Percentiles rank a stretch among this genome's conserved stretches.
phyloP scores from a whole-genome alignment of 2,888 invertebrate species.

The Fissipunctia ypsillon region DNA sequence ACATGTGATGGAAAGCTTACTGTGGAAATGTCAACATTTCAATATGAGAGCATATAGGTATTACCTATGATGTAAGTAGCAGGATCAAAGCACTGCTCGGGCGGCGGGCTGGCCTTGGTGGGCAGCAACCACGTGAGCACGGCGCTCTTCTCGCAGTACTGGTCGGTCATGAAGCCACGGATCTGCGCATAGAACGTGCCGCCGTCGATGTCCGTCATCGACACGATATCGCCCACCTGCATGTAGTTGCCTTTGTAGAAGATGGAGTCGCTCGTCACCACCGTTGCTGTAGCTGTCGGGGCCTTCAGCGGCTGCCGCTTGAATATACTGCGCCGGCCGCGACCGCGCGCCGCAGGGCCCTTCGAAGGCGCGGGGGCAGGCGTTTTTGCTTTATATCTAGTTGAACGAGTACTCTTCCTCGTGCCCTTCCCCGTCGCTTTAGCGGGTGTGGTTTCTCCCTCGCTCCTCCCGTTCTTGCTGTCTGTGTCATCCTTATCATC shows the following conservation, averaged over 20 bases:
- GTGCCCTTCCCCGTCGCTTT: constrained; percentile 88
- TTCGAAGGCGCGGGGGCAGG: constrained; percentile 77
- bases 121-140: constrained; percentile 98
- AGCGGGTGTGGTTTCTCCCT: constrained; percentile 84
- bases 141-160: constrained; percentile 98
- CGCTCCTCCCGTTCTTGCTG: constrained; percentile 77
- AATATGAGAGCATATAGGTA: background rate
- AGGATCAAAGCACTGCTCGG: constrained; percentile 95
- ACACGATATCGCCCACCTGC: constrained; percentile 97
- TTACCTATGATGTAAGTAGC: constrained; percentile 96
- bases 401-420: constrained; percentile 91
- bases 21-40: background rate
- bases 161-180: constrained; percentile 96
- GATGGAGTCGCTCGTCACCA: constrained; percentile 94
- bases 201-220: constrained; percentile 94
- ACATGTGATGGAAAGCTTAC: background rate
- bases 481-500: constrained; percentile 82
- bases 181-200: constrained; percentile 97
- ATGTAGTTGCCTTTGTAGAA: constrained; percentile 91
- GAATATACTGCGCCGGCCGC: constrained; percentile 94
- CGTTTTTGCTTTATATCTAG: constrained; percentile 89
- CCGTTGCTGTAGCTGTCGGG: constrained; percentile 94
- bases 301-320: constrained; percentile 95
- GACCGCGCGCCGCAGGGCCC: constrained; percentile 91
- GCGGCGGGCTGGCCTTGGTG: constrained; percentile 94